Evolutionary conservation across 2,797 vertebrate species (phyloP).

Genomic region (Aplochiton taeniatus): DNA sequence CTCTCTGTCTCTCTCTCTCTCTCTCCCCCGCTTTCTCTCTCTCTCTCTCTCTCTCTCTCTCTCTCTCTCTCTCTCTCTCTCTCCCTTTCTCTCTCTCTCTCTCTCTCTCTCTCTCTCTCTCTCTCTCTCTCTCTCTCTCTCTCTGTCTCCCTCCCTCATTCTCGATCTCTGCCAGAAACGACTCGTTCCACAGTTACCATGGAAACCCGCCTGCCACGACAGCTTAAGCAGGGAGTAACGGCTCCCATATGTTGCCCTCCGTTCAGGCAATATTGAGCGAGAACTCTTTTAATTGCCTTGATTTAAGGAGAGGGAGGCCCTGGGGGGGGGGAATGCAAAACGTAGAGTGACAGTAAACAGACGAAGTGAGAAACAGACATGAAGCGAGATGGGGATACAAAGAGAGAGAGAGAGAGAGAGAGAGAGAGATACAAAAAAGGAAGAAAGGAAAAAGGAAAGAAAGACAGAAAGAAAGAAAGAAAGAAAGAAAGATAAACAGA

Average conservation of each 20-base stretch:
- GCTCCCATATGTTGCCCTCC: constrained; percentile 47
- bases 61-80: neutral
- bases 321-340: neutral
- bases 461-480: too few species aligned
- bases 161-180: neutral
- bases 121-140: constrained; percentile 3
- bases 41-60: constrained; percentile 6
- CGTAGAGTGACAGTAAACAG: too few species aligned
- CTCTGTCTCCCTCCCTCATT: constrained; percentile 1
- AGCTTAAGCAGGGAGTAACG: constrained; percentile 32
- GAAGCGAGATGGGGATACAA: neutral
- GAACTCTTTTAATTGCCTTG: constrained; percentile 64
- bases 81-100: constrained; percentile 7
- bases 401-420: constrained; percentile 32
- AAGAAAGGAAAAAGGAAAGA: neutral
- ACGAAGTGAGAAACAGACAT: too few species aligned
- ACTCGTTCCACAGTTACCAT: constrained; percentile 41
- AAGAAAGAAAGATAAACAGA: neutral
- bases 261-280: constrained; percentile 47
- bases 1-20: neutral
- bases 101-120: constrained; percentile 1
- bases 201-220: constrained; percentile 44
- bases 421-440: neutral
- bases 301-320: constrained; percentile 42
- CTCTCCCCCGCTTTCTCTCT: constrained; percentile 6